Evolutionary conservation across 2,888 invertebrate species (phyloP), one percentile per base, ranked within the genome.

Genomic region (Plemyria rubiginata): DNA sequence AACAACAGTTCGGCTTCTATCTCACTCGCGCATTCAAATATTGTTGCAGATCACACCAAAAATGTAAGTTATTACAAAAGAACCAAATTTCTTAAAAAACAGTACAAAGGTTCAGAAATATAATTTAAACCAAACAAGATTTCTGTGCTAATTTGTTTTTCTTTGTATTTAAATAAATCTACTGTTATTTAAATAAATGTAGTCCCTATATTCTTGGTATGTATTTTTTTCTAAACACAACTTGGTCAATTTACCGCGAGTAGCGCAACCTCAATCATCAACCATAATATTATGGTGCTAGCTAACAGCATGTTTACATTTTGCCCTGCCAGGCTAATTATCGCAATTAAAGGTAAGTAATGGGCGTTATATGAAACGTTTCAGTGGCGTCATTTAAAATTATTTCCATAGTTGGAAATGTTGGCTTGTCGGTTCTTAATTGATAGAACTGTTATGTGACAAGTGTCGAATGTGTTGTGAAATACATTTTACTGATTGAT

Each of bases 271-370:
- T 69, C 66, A 52, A 72, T 73, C 66, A 70, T 65, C 65, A 50
- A 11, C 52, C 60, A 64, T 66, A 64, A 66, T n/a, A n/a, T 72
- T 66, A 60, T 60, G 63, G 67, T 56, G 60, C 64, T 74, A 70
- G 61, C n/a, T n/a, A 65, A 60, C 67, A 60, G 56, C 52, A 60
- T 69, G 70, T 72, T 75, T 71, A 71, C 68, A 68, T 62, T 16
- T 65, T 63, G 65, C 56, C 67, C 66, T 57, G 65, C 53, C 62
- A 54, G 67, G 56, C 64, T 69, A 71, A 71, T 73, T 71, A 68
- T 68, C 49, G 58, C 64, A 66, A 68, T 65, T 69, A 64, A 68
- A 41, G 9, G 48, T 55, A 36, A 32, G 28, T 52, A 29, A 40
- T 46, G 54, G 59, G 54, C 45, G 54, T 55, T 7, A 38, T 48